These are phyloP conservation scores for Panurus biarmicus DNA, from an alignment of 2,113 vertebrate species.

Conservation along the genomic window DNA sequence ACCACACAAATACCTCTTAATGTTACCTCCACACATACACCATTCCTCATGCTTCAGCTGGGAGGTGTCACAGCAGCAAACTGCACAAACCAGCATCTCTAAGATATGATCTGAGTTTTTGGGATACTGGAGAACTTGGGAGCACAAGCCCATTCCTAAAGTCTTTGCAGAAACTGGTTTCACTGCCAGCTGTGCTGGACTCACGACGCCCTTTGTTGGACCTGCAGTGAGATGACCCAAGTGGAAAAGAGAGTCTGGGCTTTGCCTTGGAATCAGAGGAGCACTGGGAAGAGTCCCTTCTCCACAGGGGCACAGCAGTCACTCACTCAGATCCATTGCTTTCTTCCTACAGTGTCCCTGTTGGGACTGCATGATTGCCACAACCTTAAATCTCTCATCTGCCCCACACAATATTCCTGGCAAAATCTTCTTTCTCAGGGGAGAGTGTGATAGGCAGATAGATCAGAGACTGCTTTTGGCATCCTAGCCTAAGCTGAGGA, in stretches of 20 bases:
- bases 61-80: background rate
- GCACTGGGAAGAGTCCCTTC: background rate
- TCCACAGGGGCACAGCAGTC: background rate
- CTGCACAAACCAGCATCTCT: background rate
- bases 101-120: accelerated
- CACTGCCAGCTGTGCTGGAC: background rate
- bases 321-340: accelerated
- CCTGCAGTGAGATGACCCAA: background rate
- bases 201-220: accelerated
- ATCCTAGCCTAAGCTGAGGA: background rate
- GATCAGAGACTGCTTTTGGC: background rate
- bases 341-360: background rate
- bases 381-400: background rate
- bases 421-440: background rate
- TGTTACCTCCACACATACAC: background rate
- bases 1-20: background rate
- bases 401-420: no score
- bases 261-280: background rate
- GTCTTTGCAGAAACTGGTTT: background rate
- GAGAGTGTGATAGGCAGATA: background rate
- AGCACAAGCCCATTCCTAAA: background rate
- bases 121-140: background rate
- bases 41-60: background rate
- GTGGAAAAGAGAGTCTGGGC: background rate
- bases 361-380: background rate